These are phyloP conservation scores for Eubucco bourcierii DNA, from an alignment of 2,113 vertebrate species.

Conservation along the genomic window DNA sequence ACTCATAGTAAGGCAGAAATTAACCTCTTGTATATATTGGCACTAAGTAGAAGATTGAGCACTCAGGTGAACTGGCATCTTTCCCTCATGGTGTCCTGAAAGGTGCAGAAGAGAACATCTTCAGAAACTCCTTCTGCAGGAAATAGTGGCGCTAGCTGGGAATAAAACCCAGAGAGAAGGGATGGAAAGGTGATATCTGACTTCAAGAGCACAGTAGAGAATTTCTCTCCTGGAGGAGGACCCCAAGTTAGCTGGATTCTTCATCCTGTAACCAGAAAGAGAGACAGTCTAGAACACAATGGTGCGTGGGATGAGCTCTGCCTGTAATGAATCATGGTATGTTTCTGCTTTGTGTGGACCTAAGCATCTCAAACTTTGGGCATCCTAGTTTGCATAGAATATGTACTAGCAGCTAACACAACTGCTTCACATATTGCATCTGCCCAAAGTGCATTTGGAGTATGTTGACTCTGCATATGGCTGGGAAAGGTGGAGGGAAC, in stretches of 20 bases:
- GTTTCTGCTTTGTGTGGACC: background rate
- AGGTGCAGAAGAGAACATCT: background rate
- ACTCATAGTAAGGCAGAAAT: background rate
- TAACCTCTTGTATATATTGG: background rate
- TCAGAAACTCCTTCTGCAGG: background rate
- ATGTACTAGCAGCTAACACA: background rate
- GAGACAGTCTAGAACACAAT: background rate
- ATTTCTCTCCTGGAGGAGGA: background rate
- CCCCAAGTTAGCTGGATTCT: background rate
- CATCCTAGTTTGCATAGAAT: background rate
- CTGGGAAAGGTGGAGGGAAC: background rate
- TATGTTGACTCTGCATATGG: fast-evolving
- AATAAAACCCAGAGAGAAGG: background rate
- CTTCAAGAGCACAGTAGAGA: background rate
- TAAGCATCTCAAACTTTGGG: fast-evolving
- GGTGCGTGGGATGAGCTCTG: background rate
- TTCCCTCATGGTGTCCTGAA: background rate
- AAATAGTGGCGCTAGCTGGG: background rate
- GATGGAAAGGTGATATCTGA: background rate
- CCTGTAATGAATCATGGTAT: background rate
- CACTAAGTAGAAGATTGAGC: background rate
- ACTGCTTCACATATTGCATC: background rate
- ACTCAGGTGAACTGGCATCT: background rate
- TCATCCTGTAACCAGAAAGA: background rate
- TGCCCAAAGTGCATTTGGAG: background rate